phyloP scores from a whole-genome alignment of 1,140 invertebrate species.

The Drosophila rhopaloa region DNA sequence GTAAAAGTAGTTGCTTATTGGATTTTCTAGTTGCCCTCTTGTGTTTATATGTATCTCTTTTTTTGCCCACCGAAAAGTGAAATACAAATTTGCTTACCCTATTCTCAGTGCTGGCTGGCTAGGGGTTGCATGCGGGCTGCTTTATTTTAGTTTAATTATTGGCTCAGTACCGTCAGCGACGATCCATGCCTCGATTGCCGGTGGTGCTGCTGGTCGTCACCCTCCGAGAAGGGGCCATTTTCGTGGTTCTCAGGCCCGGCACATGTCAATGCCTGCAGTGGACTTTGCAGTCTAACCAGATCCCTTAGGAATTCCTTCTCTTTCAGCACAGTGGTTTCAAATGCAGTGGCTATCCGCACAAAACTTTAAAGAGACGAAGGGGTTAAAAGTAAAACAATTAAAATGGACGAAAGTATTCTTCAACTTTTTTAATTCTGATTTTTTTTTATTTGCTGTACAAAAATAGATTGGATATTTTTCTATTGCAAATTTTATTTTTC shows the following conservation, averaged over 20 bases:
- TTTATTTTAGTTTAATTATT: too few species aligned
- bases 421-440: too few species aligned
- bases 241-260: conserved; percentile 39
- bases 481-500: too few species aligned
- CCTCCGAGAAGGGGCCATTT: conserved; percentile 50
- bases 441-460: too few species aligned
- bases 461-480: too few species aligned
- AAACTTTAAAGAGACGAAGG: neutral
- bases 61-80: conserved; percentile 42
- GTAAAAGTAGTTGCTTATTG: conserved; percentile 37
- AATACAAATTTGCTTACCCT: conserved; percentile 55
- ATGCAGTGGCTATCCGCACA: neutral
- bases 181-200: conserved; percentile 36
- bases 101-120: conserved; percentile 37
- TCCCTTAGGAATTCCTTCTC: conserved; percentile 20
- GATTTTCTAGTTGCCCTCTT: conserved; percentile 13
- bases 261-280: conserved; percentile 69
- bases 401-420: neutral
- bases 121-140: conserved; percentile 72
- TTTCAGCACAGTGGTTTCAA: conserved; percentile 48
- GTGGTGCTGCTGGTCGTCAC: conserved; percentile 47
- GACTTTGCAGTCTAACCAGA: conserved; percentile 39
- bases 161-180: too few species aligned
- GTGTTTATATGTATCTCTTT: conserved; percentile 1
- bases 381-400: neutral